Conservation (phyloP, 1,140 invertebrate genomes). For the Pararge aegeria region DNA sequence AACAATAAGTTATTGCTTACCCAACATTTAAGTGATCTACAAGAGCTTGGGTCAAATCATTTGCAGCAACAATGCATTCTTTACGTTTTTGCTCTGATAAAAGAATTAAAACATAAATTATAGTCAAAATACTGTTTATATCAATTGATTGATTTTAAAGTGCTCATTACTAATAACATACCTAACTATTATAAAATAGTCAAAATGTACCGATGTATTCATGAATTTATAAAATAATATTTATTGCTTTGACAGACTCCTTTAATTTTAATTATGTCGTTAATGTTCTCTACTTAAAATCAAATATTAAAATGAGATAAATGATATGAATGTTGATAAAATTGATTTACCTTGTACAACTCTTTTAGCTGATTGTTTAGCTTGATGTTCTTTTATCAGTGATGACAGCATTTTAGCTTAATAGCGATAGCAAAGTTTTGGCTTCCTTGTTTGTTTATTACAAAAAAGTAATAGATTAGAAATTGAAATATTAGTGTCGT, state of each 20-base stretch:
- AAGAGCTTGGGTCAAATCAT: slow-evolving; percentile 94
- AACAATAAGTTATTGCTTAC: slow-evolving; percentile 79
- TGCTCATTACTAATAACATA: too few relatives aligned
- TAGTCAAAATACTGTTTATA: not conserved
- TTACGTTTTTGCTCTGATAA: slow-evolving; percentile 93
- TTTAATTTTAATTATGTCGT: too few relatives aligned
- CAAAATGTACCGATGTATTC: too few relatives aligned
- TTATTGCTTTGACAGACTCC: too few relatives aligned
- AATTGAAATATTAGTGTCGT: too few relatives aligned
- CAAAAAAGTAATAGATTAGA: too few relatives aligned
- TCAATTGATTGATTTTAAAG: too few relatives aligned
- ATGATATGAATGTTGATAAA: not conserved
- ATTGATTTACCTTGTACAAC: slow-evolving; percentile 55
- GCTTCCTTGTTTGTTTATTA: too few relatives aligned
- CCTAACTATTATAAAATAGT: too few relatives aligned
- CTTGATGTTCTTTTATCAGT: slow-evolving; percentile 68
- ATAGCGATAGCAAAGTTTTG: not conserved
- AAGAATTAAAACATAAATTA: not conserved
- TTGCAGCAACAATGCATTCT: slow-evolving; percentile 95
- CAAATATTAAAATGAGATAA: too few relatives aligned
- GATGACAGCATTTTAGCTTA: slow-evolving; percentile 63
- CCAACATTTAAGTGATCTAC: slow-evolving; percentile 99
- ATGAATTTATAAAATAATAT: too few relatives aligned
- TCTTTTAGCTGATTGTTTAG: slow-evolving; percentile 67
- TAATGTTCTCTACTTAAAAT: too few relatives aligned